Evolutionary conservation across 2,113 vertebrate genomes (phyloP).

Genomic region (Phocoena phocoena): DNA sequence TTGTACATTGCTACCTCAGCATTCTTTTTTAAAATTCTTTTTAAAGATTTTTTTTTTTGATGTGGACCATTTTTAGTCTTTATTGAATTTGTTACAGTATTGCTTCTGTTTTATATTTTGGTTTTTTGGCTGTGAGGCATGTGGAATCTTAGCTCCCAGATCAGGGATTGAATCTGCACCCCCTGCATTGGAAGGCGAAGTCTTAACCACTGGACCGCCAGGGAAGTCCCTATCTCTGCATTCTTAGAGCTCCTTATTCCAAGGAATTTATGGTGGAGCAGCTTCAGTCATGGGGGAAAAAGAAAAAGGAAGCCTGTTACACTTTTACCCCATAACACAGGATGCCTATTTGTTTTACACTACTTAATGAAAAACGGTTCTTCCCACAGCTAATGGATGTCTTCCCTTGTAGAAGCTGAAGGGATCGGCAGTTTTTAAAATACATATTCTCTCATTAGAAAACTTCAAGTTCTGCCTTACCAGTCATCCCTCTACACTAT

Average conservation of each 20-base stretch:
- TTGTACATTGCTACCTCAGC: background rate
- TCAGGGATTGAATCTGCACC: no score
- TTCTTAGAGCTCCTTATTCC: background rate
- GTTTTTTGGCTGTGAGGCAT: no score
- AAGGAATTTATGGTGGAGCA: background rate
- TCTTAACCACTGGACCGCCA: no score
- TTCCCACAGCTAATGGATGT: slow-evolving; percentile 6
- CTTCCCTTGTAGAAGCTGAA: background rate
- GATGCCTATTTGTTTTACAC: background rate
- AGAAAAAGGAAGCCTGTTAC: background rate
- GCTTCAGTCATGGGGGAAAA: background rate
- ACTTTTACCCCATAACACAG: background rate
- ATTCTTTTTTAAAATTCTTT: background rate
- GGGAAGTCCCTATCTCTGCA: background rate
- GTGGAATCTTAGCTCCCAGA: no score
- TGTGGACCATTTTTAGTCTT: no score
- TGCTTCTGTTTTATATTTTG: no score
- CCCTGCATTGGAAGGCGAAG: no score
- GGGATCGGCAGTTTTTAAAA: slow-evolving; percentile 12
- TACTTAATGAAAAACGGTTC: slow-evolving; percentile 39
- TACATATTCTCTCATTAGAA: slow-evolving; percentile 42
- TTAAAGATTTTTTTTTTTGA: no score
- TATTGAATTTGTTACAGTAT: no score
- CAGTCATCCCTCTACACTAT: background rate
- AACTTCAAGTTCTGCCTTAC: slow-evolving; percentile 43